phyloP scores from a whole-genome alignment of 30 jellyfish, hydroid and myxozoan genomes.

The Aurelia aurita region DNA sequence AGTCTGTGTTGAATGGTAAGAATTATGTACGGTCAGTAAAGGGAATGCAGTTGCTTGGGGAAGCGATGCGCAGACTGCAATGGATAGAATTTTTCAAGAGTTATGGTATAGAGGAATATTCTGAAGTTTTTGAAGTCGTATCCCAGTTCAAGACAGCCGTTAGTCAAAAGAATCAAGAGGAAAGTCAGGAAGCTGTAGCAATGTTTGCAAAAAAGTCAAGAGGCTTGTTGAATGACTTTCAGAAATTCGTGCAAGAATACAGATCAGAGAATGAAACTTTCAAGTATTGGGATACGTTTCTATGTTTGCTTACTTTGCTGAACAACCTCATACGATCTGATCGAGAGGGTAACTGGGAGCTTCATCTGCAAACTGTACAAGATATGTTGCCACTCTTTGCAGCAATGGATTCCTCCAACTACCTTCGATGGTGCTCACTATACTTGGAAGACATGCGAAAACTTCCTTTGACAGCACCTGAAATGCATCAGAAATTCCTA shows the following conservation, averaged over 20 bases:
- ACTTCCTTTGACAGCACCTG: slow-evolving; percentile 21
- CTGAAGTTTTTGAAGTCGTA: slow-evolving; percentile 6
- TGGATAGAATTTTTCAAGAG: slow-evolving; percentile 20
- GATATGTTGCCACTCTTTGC: slow-evolving; percentile 17
- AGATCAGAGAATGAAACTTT: too few species aligned
- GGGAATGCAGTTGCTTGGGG: slow-evolving; percentile 45
- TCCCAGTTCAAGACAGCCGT: too few species aligned
- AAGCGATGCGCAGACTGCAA: slow-evolving; percentile 21
- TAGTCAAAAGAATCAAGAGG: neutral
- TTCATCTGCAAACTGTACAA: slow-evolving; percentile 50
- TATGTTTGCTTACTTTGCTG: slow-evolving; percentile 4
- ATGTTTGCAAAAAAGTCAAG: too few species aligned
- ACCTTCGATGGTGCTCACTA: slow-evolving; percentile 24
- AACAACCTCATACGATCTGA: slow-evolving; percentile 37
- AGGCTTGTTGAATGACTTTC: too few species aligned
- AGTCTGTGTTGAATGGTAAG: too few species aligned
- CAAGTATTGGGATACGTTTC: neutral
- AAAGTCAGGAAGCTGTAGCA: too few species aligned
- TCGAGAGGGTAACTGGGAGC: slow-evolving; percentile 49
- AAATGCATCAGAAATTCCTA: too few species aligned
- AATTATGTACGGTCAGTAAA: slow-evolving; percentile 7
- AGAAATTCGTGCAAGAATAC: too few species aligned
- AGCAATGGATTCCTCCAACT: too few species aligned
- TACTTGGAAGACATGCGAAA: slow-evolving; percentile 35
- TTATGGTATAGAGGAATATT: slow-evolving; percentile 1